These are phyloP conservation scores for Caligus rogercresseyi DNA, from an alignment of 1,140 invertebrate genomes.

Conservation along the genomic window DNA sequence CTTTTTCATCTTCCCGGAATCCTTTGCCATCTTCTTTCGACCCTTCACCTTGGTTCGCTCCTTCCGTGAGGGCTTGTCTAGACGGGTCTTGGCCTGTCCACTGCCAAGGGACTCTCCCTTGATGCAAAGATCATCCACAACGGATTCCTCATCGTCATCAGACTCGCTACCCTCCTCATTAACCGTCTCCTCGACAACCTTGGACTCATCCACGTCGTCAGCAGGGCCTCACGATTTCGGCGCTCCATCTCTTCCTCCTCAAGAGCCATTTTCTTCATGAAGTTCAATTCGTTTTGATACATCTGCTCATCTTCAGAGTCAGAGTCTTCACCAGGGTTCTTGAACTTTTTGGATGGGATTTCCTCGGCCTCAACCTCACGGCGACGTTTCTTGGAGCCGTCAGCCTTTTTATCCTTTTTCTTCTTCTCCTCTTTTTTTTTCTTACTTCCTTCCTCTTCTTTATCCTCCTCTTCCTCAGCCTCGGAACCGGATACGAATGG, in stretches of 20 bases:
- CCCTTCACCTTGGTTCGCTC: neutral
- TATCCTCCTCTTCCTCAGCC: slow-evolving; percentile 1
- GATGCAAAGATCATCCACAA: neutral
- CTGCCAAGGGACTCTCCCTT: neutral
- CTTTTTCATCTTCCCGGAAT: neutral
- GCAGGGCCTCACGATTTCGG: neutral
- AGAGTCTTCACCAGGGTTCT: neutral
- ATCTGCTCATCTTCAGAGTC: slow-evolving; percentile 4
- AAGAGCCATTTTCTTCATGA: slow-evolving; percentile 1
- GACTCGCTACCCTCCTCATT: neutral
- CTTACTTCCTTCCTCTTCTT: neutral
- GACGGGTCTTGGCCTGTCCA: neutral
- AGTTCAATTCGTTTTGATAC: slow-evolving; percentile 3
- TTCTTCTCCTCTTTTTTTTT: neutral
- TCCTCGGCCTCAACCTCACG: neutral
- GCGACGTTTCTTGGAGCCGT: neutral
- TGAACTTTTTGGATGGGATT: neutral
- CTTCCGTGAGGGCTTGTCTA: neutral
- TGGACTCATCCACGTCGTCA: neutral
- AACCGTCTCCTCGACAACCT: neutral
- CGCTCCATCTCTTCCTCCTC: slow-evolving; percentile 12
- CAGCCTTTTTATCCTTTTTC: slow-evolving; percentile 1
- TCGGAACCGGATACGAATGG: neutral
- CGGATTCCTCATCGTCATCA: neutral
- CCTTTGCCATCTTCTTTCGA: neutral